Conservation (phyloP, 1,140 invertebrate genomes). For the Achatina immaculata region DNA sequence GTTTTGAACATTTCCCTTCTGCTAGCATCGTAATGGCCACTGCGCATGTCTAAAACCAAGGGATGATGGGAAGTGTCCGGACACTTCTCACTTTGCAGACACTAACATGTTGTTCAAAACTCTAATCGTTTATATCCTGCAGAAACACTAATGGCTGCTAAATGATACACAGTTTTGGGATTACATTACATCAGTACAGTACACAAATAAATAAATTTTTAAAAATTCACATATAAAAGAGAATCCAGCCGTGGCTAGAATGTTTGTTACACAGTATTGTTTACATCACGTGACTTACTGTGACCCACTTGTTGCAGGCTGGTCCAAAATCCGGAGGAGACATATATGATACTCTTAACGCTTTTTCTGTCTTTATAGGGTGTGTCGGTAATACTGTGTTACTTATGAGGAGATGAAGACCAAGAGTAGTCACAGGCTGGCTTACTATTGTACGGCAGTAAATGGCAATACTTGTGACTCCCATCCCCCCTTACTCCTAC, state of each 20-base stretch:
- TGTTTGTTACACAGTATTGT: neutral
- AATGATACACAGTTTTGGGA: neutral
- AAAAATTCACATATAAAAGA: neutral
- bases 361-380: too few species aligned
- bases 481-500: too few species aligned
- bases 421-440: too few species aligned
- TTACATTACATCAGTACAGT: neutral
- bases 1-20: neutral
- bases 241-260: neutral
- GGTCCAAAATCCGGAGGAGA: neutral
- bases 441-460: too few species aligned
- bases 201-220: neutral
- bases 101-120: neutral
- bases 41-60: neutral
- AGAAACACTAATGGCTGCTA: neutral
- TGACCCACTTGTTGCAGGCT: neutral
- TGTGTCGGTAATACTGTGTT: too few species aligned
- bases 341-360: too few species aligned
- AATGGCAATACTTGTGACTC: too few species aligned
- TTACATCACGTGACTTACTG: neutral
- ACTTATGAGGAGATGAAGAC: too few species aligned
- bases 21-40: neutral
- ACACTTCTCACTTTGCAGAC: neutral
- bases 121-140: neutral
- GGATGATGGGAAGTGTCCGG: conserved; percentile 7